Percentiles rank a stretch among this genome's conserved stretches.
phyloP scores from a whole-genome alignment of 2,113 vertebrate genomes.

The Syrrhaptes paradoxus region DNA sequence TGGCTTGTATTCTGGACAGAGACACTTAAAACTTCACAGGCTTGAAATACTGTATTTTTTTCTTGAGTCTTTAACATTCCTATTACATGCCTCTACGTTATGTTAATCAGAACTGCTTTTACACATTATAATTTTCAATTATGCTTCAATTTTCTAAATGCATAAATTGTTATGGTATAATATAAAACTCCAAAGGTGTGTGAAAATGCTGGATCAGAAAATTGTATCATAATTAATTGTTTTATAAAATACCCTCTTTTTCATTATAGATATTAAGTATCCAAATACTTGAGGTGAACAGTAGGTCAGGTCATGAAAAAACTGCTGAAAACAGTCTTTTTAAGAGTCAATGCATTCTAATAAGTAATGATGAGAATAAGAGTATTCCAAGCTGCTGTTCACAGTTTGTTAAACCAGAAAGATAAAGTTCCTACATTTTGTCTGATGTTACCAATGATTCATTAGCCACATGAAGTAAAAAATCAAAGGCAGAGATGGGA shows the following conservation, averaged over 20 bases:
- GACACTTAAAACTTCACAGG: background rate
- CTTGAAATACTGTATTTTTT: slow-evolving; percentile 10
- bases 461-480: background rate
- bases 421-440: background rate
- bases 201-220: slow-evolving; percentile 54
- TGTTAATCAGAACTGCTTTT: slow-evolving; percentile 65
- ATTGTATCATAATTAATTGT: slow-evolving; percentile 41
- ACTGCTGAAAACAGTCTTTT: slow-evolving; percentile 3
- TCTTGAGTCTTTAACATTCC: background rate
- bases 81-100: background rate
- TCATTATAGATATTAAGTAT: slow-evolving; percentile 29
- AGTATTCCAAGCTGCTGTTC: background rate
- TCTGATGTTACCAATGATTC: background rate
- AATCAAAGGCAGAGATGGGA: background rate
- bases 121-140: slow-evolving; percentile 71
- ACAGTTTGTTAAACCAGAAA: background rate
- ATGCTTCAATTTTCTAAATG: slow-evolving; percentile 44
- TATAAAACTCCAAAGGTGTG: slow-evolving; percentile 57
- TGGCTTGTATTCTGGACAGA: background rate
- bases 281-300: slow-evolving; percentile 36
- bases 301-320: slow-evolving; percentile 24
- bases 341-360: slow-evolving; percentile 24
- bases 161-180: slow-evolving; percentile 55
- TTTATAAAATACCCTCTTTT: slow-evolving; percentile 39
- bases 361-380: slow-evolving; percentile 2